Evolutionary conservation across 2,113 vertebrate genomes (phyloP), one percentile per base, ranked within the genome.

Genomic region (Haemorhous mexicanus): DNA sequence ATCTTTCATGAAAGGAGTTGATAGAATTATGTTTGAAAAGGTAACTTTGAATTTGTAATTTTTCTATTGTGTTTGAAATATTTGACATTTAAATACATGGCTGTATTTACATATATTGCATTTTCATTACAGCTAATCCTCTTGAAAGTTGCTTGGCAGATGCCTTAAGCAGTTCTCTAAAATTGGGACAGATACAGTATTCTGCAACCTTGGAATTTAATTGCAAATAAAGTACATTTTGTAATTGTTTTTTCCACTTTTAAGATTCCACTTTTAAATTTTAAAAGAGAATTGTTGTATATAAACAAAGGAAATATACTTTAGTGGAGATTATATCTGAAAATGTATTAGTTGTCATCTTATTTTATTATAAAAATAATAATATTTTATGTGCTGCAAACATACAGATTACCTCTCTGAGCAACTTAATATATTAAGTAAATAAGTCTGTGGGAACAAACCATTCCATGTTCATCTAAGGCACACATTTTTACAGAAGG

Each of bases 91-190:
- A 94, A 94, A 70, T 95, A 94, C 0, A 1, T 89, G 79, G n/a
- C 67, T 94, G 47, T 96, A 97, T 97, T 97, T 97, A 97, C 94
- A 96, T 97, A 96, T 94, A 89, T 95, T 97, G 96, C 95, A 96
- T 97, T 97, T 97, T 97, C 95, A 96, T 96, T 96, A 95, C 53
- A 78, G 83, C 73, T 96, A 97, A 97, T 97, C 94, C 92, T 94
- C 94, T 96, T 97, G 95, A 96, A 97, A 97, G 83, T 97, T 97
- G 93, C 79, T 95, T 97, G 93, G 85, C 95, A 97, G 79, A 96
- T 96, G 96, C 95, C 93, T 95, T 95, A 95, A 96, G 96, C 96
- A 92, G 88, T 96, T 94, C 76, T 81, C 77, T 86, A 93, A 93
- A 96, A 96, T 87, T 96, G 90, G 95, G 95, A 93, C 95, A 95